Base-by-base conservation (phyloP, 2,888 invertebrate genomes). In the Lissocephala sabroskyi region DNA sequence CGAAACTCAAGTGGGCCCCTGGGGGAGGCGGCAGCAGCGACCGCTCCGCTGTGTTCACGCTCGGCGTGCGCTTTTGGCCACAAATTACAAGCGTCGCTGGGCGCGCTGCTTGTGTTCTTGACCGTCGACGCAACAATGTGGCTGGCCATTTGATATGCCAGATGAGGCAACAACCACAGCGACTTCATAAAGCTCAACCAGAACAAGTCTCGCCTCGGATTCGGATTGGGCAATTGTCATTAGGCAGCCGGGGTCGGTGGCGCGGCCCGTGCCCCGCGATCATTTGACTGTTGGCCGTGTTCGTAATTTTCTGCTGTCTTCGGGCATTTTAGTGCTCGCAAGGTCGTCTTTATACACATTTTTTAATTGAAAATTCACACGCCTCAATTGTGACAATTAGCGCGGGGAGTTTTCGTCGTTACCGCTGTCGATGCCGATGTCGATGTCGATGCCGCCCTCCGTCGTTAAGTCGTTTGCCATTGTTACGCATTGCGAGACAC, bases 311-410 rank as follows among this genome's bases (percentile, higher is more conserved):
- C 48, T 47, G 40, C 43, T 49, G 17, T 51, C 47, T 30, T 53
- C 14, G 17, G 37, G 19, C 18, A n/a, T 37, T 37, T 37, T 18
- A 13, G 7, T 10, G 37, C n/a, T 2, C n/a, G 10, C 75, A 70
- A 70, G 68, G 68, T 77, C 70, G 70, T 41, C 59, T 33, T 30
- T 45, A 36, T 35, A 52, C 37, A 30, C 45, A 35, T 48, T 61
- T 41, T 60, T 44, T 58, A 50, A 36, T 52, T 62, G 56, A 51
- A 59, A 71, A 55, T 78, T 75, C 76, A 64, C 70, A 78, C 79
- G 73, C 64, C 61, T 71, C 76, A 71, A 78, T 75, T 71, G 77
- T 61, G 64, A 65, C 65, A 73, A 62, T 70, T 55, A 65, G 59
- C 59, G 52, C 59, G 64, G 10, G 16, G 26, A 23, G n/a, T 36